A percentile compares a stretch with the other conserved stretches of the same genome.
These are phyloP conservation scores for Melinaea marsaeus DNA, from an alignment of 2,888 invertebrate species.

Conservation along the genomic window DNA sequence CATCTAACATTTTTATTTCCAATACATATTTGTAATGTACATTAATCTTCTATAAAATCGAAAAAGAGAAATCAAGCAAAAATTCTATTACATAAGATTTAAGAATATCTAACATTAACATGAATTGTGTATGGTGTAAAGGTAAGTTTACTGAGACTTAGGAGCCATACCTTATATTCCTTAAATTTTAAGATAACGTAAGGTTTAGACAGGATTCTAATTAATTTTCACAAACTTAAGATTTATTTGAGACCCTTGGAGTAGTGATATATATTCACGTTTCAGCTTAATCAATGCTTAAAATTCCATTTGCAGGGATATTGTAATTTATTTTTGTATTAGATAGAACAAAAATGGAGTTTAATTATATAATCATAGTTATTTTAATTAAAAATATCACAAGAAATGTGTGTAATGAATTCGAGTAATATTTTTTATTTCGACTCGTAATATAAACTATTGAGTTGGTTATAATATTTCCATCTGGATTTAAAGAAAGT, in stretches of 20 bases:
- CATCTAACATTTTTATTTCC: too few species aligned
- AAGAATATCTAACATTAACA: too few species aligned
- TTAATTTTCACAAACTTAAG: conserved; percentile 34
- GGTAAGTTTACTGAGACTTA: background rate
- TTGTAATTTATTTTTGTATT: background rate
- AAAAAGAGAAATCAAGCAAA: too few species aligned
- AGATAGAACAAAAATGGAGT: background rate
- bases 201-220: conserved; percentile 31
- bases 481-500: conserved; percentile 36
- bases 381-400: too few species aligned
- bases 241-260: conserved; percentile 31
- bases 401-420: too few species aligned
- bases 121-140: too few species aligned
- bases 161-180: conserved; percentile 18
- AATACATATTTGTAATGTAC: too few species aligned
- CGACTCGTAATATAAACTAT: conserved; percentile 12
- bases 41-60: too few species aligned
- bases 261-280: background rate
- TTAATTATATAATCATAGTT: background rate
- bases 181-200: conserved; percentile 33
- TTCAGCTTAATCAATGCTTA: background rate
- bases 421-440: too few species aligned
- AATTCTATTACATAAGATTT: too few species aligned
- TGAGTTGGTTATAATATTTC: conserved; percentile 28
- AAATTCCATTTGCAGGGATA: background rate